Percentiles rank a stretch among this genome's conserved stretches.
Conservation (phyloP, 1,140 invertebrate species). For the Rhynchophorus ferrugineus region DNA sequence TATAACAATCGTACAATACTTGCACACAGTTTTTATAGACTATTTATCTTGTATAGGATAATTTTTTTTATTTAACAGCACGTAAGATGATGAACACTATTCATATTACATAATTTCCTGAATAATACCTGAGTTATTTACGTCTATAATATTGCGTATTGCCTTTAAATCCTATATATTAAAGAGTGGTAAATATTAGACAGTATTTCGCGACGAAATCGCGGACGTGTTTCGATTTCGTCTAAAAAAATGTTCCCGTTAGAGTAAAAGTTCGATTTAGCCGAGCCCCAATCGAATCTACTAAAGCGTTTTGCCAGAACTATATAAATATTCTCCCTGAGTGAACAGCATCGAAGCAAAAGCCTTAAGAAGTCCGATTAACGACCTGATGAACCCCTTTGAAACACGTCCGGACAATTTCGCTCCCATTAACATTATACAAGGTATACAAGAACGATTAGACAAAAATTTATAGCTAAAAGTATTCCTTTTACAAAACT, state of each 20-base stretch:
- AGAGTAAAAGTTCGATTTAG: too few species aligned
- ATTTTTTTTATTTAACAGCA: constrained; percentile 16
- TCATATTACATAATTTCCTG: constrained; percentile 24
- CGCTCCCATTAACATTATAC: neutral
- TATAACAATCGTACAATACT: constrained; percentile 7
- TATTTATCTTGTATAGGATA: constrained; percentile 3
- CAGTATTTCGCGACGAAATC: neutral
- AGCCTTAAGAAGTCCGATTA: too few species aligned
- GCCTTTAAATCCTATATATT: neutral
- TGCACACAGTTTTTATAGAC: constrained; percentile 10
- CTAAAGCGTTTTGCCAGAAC: too few species aligned
- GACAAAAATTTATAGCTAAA: constrained; percentile 4
- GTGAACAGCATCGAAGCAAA: too few species aligned
- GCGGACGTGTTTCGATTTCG: too few species aligned
- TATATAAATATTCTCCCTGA: too few species aligned
- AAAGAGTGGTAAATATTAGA: neutral
- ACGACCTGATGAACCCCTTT: too few species aligned
- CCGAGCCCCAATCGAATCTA: too few species aligned
- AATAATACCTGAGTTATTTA: constrained; percentile 28
- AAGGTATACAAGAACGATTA: constrained; percentile 2
- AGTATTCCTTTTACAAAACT: constrained; percentile 7
- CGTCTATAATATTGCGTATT: constrained; percentile 9
- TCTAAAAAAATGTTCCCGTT: too few species aligned
- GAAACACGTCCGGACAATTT: too few species aligned
- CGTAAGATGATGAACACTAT: constrained; percentile 29